A percentile compares a stretch with the other conserved stretches of the same genome.
Evolutionary conservation across 2,888 invertebrate genomes (phyloP).

Genomic region (Drosophila demipolita): DNA sequence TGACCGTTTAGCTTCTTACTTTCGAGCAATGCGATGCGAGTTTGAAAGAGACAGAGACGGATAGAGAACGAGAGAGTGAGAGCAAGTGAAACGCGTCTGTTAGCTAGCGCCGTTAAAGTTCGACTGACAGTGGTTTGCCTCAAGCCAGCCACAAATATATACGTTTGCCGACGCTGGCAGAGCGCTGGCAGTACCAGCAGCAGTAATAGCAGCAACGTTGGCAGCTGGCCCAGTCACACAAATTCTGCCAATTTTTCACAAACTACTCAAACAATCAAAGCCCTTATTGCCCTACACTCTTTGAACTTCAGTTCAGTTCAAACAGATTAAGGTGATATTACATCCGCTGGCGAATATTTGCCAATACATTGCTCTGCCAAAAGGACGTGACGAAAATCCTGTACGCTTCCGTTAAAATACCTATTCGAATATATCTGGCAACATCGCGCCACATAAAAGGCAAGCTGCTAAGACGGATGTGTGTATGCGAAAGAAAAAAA

Average conservation of each 20-base stretch:
- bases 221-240: neutral
- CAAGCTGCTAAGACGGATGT: neutral
- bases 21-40: constrained; percentile 33
- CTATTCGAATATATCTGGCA: neutral
- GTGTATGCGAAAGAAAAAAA: neutral
- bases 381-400: neutral
- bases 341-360: neutral
- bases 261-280: neutral
- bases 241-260: neutral
- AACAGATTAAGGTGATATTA: neutral
- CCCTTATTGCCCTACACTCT: neutral
- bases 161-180: constrained; percentile 39
- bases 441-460: neutral
- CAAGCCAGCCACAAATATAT: constrained; percentile 50
- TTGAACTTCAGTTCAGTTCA: neutral
- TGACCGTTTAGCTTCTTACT: constrained; percentile 49
- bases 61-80: constrained; percentile 15
- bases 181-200: constrained; percentile 23
- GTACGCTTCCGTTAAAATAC: neutral
- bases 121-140: constrained; percentile 55
- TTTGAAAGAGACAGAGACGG: constrained; percentile 8
- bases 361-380: neutral
- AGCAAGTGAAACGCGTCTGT: constrained; percentile 68
- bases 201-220: constrained; percentile 3
- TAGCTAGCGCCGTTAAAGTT: constrained; percentile 68